Conservation (phyloP, 2,113 vertebrate species). For the Falcunculus frontatus region DNA sequence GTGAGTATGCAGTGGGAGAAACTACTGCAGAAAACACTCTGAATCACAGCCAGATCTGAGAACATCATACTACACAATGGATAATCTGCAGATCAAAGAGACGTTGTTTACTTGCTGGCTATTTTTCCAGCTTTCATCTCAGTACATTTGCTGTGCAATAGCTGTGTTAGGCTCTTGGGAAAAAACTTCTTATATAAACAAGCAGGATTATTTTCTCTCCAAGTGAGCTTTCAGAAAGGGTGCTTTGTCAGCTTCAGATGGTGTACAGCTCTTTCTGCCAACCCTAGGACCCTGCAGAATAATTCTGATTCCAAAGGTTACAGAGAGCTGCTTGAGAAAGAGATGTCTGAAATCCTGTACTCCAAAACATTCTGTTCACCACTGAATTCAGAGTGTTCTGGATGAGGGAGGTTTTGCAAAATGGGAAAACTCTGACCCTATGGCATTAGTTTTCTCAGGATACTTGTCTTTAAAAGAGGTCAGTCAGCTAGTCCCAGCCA, state of each 20-base stretch:
- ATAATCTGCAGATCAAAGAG: slow-evolving; percentile 59
- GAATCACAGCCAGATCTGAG: slow-evolving; percentile 10
- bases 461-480: background rate
- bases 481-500: background rate
- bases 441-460: background rate
- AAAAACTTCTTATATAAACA: slow-evolving; percentile 56
- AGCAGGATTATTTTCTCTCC: slow-evolving; percentile 52
- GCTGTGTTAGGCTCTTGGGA: slow-evolving; percentile 39
- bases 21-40: background rate
- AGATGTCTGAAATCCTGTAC: slow-evolving; percentile 6
- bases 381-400: background rate
- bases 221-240: slow-evolving; percentile 18
- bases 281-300: background rate
- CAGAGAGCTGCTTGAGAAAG: background rate
- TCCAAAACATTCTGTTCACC: background rate
- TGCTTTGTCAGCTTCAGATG: slow-evolving; percentile 12
- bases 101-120: slow-evolving; percentile 49
- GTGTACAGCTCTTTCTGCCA: slow-evolving; percentile 25
- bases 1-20: background rate
- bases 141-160: slow-evolving; percentile 56
- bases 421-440: background rate
- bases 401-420: background rate
- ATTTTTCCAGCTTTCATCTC: slow-evolving; percentile 60
- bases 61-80: slow-evolving; percentile 11
- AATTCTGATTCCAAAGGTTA: slow-evolving; percentile 35